Base-by-base conservation (phyloP, 2,797 vertebrate species). In the Onychomys arenicola region DNA sequence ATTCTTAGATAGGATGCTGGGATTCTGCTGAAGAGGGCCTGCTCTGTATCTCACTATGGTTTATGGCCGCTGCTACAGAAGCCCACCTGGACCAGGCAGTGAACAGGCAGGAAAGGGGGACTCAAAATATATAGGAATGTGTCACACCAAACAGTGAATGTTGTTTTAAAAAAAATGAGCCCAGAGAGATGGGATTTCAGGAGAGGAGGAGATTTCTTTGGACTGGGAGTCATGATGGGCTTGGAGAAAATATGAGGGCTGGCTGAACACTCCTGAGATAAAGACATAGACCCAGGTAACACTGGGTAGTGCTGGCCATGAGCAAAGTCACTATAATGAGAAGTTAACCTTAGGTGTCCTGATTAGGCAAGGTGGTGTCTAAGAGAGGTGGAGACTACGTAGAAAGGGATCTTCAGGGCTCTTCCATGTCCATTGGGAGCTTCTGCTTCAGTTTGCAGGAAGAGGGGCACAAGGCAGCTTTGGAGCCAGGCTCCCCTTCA, bases 401-500 rank as follows among this genome's bases (percentile, higher is more conserved):
- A 16, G 34, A 76, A 46, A 29, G 40, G 21, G 55, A 8, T 23
- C 14, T 6, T 27, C 40, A 40, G 2, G 12, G 11, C 7, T n/a
- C 25, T 14, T 82, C 10, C 17, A 1, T 5, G 0, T 76, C 65
- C 6, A 0, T 19, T 67, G 13, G 55, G 77, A 86, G 76, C 23
- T n/a, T 37, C 12, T 2, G 11, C 55, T 77, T 21, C 32, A 2
- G 86, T 63, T 87, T 93, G 25, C 27, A 71, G 73, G 40, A 34
- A 1, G 0, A 11, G 17, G 49, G 82, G 71, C 61, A 59, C 59
- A 71, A 82, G 73, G 59, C 17, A 49, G 34, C 7, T 52, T 37
- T 49, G 19, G 46, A 92, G 32, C 67, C n/a, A 75, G 55, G 88
- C 78, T 93, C 84, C 90, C 32, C 90, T 94, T 96, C 67, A 61